A percentile compares a stretch with the other conserved stretches of the same genome.
These are phyloP conservation scores for Arion vulgaris DNA, from an alignment of 1,140 invertebrate genomes.

Conservation along the genomic window DNA sequence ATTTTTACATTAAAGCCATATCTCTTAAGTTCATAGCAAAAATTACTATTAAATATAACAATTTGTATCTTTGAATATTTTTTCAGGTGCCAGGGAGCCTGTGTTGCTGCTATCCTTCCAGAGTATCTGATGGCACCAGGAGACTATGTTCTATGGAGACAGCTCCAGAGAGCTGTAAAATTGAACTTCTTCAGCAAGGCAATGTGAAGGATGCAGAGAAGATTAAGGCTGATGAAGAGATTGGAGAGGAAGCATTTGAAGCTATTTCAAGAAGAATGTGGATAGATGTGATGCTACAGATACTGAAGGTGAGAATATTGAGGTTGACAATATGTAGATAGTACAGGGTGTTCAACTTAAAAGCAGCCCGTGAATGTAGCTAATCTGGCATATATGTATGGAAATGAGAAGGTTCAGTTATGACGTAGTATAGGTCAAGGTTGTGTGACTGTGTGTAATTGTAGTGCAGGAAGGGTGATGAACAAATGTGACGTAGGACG, in stretches of 20 bases:
- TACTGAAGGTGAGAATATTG: conserved; percentile 65
- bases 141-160: conserved; percentile 70
- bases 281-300: conserved; percentile 71
- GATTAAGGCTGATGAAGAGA: conserved; percentile 49
- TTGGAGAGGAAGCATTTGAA: conserved; percentile 71
- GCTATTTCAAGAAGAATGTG: conserved; percentile 70
- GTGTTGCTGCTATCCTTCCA: conserved; percentile 68
- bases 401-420: too few species aligned
- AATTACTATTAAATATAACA: too few species aligned
- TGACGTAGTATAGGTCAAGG: too few species aligned
- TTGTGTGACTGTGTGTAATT: too few species aligned
- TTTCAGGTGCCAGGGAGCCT: conserved; percentile 70
- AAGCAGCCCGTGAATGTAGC: too few species aligned
- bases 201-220: conserved; percentile 36
- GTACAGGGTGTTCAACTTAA: too few species aligned
- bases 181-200: conserved; percentile 52
- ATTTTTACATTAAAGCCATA: too few species aligned
- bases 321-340: too few species aligned
- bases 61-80: background rate
- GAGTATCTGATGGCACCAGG: conserved; percentile 71
- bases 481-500: too few species aligned
- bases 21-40: too few species aligned
- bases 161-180: conserved; percentile 59
- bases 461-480: too few species aligned
- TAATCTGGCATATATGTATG: too few species aligned